phyloP scores from a whole-genome alignment of 1,140 invertebrate species.

The Drosophila cardini region DNA sequence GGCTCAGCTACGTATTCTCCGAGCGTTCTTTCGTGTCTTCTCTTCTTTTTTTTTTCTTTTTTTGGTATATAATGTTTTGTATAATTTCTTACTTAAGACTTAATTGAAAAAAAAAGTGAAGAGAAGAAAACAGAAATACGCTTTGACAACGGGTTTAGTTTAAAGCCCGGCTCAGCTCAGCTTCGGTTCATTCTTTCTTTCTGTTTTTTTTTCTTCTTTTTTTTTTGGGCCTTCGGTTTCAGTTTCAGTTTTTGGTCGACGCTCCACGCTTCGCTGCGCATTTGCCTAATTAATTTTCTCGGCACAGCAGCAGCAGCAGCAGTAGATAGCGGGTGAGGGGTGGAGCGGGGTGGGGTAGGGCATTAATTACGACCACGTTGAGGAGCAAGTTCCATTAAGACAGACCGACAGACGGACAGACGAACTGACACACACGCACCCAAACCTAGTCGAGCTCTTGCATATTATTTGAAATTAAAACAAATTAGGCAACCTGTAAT shows the following conservation, averaged over 20 bases:
- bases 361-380: constrained; percentile 81
- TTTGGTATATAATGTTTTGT: constrained; percentile 73
- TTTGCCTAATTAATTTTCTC: constrained; percentile 83
- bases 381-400: constrained; percentile 81
- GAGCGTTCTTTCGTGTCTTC: constrained; percentile 40
- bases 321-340: constrained; percentile 23
- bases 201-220: too few species aligned
- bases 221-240: constrained; percentile 20
- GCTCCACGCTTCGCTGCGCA: constrained; percentile 77
- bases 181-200: background rate
- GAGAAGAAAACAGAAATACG: constrained; percentile 19
- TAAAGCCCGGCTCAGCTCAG: constrained; percentile 49
- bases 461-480: constrained; percentile 83
- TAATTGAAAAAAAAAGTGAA: constrained; percentile 75
- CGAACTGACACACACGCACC: constrained; percentile 46
- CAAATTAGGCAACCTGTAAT: constrained; percentile 83
- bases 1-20: constrained; percentile 49
- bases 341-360: constrained; percentile 26
- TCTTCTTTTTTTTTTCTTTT: constrained; percentile 33
- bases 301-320: constrained; percentile 61
- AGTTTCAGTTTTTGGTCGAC: constrained; percentile 45
- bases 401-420: constrained; percentile 25
- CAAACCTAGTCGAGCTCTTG: constrained; percentile 45
- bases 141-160: constrained; percentile 40
- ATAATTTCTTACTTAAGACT: constrained; percentile 84